Evolutionary conservation across 2,797 vertebrate species (phyloP).

Genomic region (Argentina silus): DNA sequence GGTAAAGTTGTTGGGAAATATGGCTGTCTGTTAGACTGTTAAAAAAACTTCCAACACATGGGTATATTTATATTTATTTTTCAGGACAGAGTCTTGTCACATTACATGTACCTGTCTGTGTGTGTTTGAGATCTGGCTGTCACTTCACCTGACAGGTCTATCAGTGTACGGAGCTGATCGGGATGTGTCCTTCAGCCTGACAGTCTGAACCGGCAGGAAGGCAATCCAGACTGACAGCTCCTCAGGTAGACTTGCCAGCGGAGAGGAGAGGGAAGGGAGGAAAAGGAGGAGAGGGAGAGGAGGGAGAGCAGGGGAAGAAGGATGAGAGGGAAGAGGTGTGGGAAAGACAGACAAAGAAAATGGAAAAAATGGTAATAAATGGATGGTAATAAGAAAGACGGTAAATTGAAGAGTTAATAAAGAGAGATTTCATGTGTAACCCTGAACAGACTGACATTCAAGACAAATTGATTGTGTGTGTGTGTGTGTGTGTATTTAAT

Average conservation of each 20-base stretch:
- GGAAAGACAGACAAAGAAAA: constrained; percentile 4
- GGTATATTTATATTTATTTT: constrained; percentile 56
- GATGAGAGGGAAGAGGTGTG: no score
- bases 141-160: constrained; percentile 80
- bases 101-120: constrained; percentile 74
- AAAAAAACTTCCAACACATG: constrained; percentile 48
- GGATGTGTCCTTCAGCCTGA: constrained; percentile 71
- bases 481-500: no score
- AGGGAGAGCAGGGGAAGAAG: neutral
- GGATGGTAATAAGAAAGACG: constrained; percentile 18
- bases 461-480: no score
- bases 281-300: constrained; percentile 10
- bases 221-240: constrained; percentile 78
- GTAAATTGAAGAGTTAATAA: no score
- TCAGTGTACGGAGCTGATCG: constrained; percentile 74
- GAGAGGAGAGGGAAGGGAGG: constrained; percentile 11
- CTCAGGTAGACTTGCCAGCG: constrained; percentile 63
- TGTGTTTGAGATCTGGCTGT: constrained; percentile 62
- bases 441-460: no score
- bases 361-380: constrained; percentile 31
- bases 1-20: constrained; percentile 9
- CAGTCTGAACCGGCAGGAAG: constrained; percentile 66
- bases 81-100: constrained; percentile 61
- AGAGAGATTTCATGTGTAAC: no score
- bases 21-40: neutral